Evolutionary conservation across 2,888 invertebrate genomes (phyloP).

Genomic region (Aleiodes alternator): DNA sequence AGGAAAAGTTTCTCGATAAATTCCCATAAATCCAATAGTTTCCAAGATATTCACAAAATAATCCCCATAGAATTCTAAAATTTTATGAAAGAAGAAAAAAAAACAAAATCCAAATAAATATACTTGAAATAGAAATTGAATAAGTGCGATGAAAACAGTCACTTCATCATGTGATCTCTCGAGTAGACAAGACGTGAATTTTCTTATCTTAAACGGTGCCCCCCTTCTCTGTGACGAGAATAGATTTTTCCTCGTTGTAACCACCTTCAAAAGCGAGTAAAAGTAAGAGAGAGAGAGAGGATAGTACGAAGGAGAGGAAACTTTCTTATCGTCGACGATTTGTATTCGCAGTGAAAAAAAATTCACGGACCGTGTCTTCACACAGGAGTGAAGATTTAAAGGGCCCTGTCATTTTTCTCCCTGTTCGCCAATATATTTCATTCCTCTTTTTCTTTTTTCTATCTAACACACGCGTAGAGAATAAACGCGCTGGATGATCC

Average conservation of each 20-base stretch:
- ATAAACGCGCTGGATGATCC: constrained; percentile 24
- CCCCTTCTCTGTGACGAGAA: constrained; percentile 48
- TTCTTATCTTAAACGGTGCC: constrained; percentile 56
- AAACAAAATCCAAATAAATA: not conserved
- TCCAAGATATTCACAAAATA: no score
- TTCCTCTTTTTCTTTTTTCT: not conserved
- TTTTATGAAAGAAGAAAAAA: no score
- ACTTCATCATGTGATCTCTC: not conserved
- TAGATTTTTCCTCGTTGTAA: constrained; percentile 53
- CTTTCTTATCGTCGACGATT: constrained; percentile 44
- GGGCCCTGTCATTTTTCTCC: constrained; percentile 26
- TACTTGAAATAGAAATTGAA: not conserved
- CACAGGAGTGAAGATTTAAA: constrained; percentile 8
- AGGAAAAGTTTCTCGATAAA: no score
- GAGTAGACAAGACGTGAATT: constrained; percentile 39
- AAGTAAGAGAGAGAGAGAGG: no score
- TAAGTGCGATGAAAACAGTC: not conserved
- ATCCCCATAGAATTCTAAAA: no score
- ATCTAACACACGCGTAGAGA: constrained; percentile 12
- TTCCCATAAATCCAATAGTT: no score
- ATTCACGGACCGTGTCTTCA: constrained; percentile 26
- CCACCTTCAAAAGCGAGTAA: constrained; percentile 25
- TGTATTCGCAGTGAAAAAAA: constrained; percentile 34
- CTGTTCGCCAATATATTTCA: constrained; percentile 19
- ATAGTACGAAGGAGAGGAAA: not conserved